Evolutionary conservation across 2,113 vertebrate species (phyloP).

Genomic region (Myotis davidii): DNA sequence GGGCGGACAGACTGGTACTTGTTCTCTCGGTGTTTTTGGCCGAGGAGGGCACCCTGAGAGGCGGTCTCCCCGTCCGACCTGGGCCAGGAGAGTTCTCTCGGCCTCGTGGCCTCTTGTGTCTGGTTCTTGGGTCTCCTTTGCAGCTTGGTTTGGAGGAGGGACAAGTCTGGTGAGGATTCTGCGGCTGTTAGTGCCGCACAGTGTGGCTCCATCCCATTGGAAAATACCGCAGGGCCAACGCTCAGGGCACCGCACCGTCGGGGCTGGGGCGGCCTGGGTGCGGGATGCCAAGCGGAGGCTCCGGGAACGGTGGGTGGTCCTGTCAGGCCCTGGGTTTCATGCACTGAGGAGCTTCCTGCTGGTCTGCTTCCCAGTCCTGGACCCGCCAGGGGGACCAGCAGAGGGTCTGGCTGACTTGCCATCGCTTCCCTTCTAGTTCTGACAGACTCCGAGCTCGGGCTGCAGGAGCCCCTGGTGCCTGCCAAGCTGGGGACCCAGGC

Average conservation of each 20-base stretch:
- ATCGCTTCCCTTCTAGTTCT: slow-evolving; percentile 76
- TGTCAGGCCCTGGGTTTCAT: background rate
- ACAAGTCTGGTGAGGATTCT: background rate
- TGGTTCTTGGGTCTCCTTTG: background rate
- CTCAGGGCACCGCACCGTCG: background rate
- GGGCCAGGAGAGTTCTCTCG: background rate
- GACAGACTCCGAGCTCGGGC: slow-evolving; percentile 91
- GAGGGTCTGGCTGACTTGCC: background rate
- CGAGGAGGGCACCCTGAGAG: background rate
- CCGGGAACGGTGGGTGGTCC: background rate
- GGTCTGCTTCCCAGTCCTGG: background rate
- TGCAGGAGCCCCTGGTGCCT: slow-evolving; percentile 94
- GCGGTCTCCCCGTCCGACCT: background rate
- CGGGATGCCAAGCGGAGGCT: background rate
- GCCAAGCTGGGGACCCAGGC: slow-evolving; percentile 96
- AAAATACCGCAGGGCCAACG: background rate
- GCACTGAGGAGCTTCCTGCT: background rate
- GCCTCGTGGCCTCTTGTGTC: background rate
- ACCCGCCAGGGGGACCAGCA: background rate
- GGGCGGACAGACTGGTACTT: background rate
- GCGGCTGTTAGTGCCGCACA: background rate
- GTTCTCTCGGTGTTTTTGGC: background rate
- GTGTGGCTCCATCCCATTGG: background rate
- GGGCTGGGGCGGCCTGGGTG: background rate
- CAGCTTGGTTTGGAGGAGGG: background rate